Conservation (phyloP, 2,113 vertebrate species). For the Coturnix japonica region DNA sequence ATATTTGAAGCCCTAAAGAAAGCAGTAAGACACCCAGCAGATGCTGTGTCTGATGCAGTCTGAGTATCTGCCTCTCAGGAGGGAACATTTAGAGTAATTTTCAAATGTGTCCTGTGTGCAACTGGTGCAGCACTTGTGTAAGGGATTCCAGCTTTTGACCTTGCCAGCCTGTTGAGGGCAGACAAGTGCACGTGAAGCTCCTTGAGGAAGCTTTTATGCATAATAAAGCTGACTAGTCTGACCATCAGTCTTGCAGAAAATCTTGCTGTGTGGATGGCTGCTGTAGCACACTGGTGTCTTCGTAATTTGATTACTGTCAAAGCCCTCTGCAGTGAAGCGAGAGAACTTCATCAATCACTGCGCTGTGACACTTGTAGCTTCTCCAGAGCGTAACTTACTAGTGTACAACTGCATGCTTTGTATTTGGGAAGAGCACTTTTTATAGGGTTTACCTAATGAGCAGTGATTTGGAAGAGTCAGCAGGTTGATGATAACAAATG, state of each 20-base stretch:
- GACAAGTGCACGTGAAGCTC: not conserved
- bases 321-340: not conserved
- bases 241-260: not conserved
- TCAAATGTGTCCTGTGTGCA: not conserved
- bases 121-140: not conserved
- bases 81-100: not conserved
- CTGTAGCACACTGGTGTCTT: not conserved
- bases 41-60: not conserved
- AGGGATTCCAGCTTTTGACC: not conserved
- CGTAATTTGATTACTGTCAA: not conserved
- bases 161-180: not conserved
- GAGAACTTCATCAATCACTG: not conserved
- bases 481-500: not conserved
- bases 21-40: not conserved
- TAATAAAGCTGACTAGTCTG: not conserved
- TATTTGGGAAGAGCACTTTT: not conserved
- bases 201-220: fast-evolving
- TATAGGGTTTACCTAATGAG: not conserved
- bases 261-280: not conserved
- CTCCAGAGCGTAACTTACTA: not conserved
- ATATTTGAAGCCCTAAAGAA: not conserved
- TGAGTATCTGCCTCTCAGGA: not conserved
- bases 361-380: not conserved
- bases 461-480: not conserved
- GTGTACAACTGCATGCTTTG: not conserved